Base-by-base conservation (phyloP, 2,797 vertebrate species). In the Muscicapa striata region DNA sequence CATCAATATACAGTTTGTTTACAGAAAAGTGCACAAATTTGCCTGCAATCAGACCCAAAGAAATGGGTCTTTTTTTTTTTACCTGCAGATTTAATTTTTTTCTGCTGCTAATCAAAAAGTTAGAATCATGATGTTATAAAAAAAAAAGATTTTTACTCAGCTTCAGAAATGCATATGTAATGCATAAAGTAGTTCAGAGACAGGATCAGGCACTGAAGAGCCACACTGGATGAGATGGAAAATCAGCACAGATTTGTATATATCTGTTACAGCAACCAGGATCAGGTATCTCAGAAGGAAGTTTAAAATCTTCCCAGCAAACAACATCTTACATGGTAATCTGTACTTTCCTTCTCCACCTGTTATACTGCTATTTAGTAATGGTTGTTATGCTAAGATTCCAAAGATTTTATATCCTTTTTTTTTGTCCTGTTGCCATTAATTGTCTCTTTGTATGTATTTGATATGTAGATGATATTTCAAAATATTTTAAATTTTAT, bases 1-100 rank as follows among this genome's bases (percentile, higher is more conserved):
- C 66, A 91, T 75, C 45, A 91, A 69, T 91, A 73, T 22, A 74
- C 15, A 75, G 20, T 64, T 84, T 90, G 20, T 86, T 91, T 91
- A 79, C 48, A 79, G 57, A 59, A 78, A 93, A 79, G 27, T 63
- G n/a, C 36, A 73, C 69, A 66, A 54, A 81, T 84, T 55, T 86
- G 26, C 48, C 49, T 1, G 0, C 58, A 84, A 55, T 59, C 29
- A 76, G 27, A 34, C 52, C n/a, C 23, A 69, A 91, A 80, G 15
- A 87, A 93, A 61, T 40, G 10, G 11, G 2, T 5, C 23, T 27
- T 43, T 67, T 76, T 67, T 76, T 43, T 88, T 72, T 63, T 22
- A 69, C 22, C 13, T 55, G 5, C 22, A 69, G 17, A 14, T 68
- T 88, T 84, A 20, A 13, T 10, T 84, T 96, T 83, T 86, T 21